Evolutionary conservation across 2,888 invertebrate species (phyloP), one percentile per base, ranked within the genome.

Genomic region (Petrolisthes manimaculis): DNA sequence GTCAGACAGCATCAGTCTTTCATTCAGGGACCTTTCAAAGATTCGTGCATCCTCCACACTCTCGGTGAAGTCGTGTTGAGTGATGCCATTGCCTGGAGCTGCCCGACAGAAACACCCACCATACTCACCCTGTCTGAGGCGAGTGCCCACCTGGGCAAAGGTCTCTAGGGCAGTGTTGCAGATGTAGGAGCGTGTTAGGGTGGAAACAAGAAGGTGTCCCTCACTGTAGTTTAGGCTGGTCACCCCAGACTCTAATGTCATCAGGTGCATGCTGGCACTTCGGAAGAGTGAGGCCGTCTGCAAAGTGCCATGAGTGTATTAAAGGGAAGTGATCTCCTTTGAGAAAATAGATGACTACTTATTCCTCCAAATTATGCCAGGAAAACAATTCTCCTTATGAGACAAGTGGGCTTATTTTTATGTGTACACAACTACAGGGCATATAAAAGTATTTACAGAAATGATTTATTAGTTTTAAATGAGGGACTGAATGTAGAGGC

Each of bases 81-180:
- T 18, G 9, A 37, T 21, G 9, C 37, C 37, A 21, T 51, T 51
- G 5, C 24, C 21, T 21, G 77, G 8, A 9, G 24, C 51, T 53
- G 83, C 67, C 18, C 51, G 18, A 69, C 86, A 89, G 56, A 90
- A 83, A 71, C 90, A 90, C n/a, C 86, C 84, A 53, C 90, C 89
- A 88, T 84, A 90, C 80, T 90, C 86, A 51, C 90, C 90, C 24
- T 89, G 79, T 37, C 84, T 54, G 8, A 80, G 53, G 75, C 85
- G 86, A 37, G 86, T 89, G 6, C 90, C 90, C 74, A 90, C 79
- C 81, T 85, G 86, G 12, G 86, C 67, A 75, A 89, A 90, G 24
- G 84, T 86, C 77, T 90, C 90, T 14, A 84, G 56, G 71, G 37
- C 84, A 14, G 90, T 90, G 84, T 90, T 84, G 78, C 90, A 90